Percentiles rank a stretch among this genome's conserved stretches.
Evolutionary conservation across 2,888 invertebrate species (phyloP).

Genomic region (Parapristionchus giblindavisi): DNA sequence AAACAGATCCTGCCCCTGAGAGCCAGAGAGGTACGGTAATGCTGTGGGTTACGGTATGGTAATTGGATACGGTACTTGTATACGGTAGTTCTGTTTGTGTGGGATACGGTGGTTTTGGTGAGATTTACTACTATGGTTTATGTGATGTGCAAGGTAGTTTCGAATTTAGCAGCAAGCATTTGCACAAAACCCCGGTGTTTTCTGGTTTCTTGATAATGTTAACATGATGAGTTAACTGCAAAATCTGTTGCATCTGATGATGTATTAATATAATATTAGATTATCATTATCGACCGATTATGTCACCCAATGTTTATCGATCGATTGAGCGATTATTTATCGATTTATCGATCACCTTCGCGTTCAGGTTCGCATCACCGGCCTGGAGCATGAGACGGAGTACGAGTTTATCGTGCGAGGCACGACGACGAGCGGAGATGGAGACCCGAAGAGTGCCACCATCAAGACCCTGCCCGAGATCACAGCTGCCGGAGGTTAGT

Average conservation of each 20-base stretch:
- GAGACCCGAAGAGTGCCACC: conserved; percentile 75
- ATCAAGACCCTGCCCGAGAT: conserved; percentile 63
- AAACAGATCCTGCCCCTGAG: conserved; percentile 23
- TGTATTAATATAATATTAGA: too few relatives aligned
- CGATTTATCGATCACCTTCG: not conserved
- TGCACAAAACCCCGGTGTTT: too few relatives aligned
- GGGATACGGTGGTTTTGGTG: too few relatives aligned
- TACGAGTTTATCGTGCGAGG: conserved; percentile 83
- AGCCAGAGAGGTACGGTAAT: conserved; percentile 34
- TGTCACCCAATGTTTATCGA: too few relatives aligned
- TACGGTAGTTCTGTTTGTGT: too few relatives aligned
- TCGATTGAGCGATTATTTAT: not conserved
- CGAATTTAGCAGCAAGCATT: too few relatives aligned
- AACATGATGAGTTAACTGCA: too few relatives aligned
- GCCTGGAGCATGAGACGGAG: conserved; percentile 83
- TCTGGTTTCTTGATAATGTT: too few relatives aligned
- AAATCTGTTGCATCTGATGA: too few relatives aligned
- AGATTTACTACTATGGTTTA: too few relatives aligned
- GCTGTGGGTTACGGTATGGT: not conserved
- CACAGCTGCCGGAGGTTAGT: conserved; percentile 50
- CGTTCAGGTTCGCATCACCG: conserved; percentile 52
- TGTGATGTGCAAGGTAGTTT: too few relatives aligned
- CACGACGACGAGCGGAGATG: conserved; percentile 87
- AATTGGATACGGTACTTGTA: not conserved
- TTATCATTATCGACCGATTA: too few relatives aligned